Percentiles rank a stretch among this genome's conserved stretches.
Evolutionary conservation across 2,797 vertebrate genomes (phyloP).

Genomic region (Potorous gilbertii): DNA sequence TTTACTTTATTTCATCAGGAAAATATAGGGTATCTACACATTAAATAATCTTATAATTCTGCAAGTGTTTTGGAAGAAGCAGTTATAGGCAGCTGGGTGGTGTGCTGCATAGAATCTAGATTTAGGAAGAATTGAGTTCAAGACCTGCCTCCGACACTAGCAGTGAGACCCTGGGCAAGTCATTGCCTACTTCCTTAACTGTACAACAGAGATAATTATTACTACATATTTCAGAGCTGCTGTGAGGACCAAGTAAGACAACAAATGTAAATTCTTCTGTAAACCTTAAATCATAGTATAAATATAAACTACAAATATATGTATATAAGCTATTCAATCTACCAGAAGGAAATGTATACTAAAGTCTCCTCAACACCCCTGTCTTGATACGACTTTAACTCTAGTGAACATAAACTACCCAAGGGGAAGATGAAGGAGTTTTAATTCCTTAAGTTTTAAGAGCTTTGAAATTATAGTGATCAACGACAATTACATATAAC

Average conservation of each 20-base stretch:
- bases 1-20: slow-evolving; percentile 16
- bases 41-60: slow-evolving; percentile 44
- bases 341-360: slow-evolving; percentile 34
- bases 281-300: not conserved
- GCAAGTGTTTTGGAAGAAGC: slow-evolving; percentile 5
- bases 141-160: not conserved
- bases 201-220: not conserved
- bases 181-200: not conserved
- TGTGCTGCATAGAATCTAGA: not conserved
- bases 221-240: not conserved
- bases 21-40: slow-evolving; percentile 63
- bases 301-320: not conserved
- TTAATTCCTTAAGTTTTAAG: not conserved
- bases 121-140: not conserved
- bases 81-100: not conserved
- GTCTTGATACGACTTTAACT: slow-evolving; percentile 36
- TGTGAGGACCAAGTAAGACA: not conserved
- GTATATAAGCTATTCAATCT: slow-evolving; percentile 52
- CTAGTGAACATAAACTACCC: not conserved
- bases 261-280: not conserved
- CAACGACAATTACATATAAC: not conserved
- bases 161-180: not conserved
- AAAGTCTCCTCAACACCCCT: slow-evolving; percentile 44
- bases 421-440: not conserved
- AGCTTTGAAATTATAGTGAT: not conserved